These are phyloP conservation scores for Lepidochrysops patricia DNA, from an alignment of 2,888 invertebrate species.

Conservation along the genomic window DNA sequence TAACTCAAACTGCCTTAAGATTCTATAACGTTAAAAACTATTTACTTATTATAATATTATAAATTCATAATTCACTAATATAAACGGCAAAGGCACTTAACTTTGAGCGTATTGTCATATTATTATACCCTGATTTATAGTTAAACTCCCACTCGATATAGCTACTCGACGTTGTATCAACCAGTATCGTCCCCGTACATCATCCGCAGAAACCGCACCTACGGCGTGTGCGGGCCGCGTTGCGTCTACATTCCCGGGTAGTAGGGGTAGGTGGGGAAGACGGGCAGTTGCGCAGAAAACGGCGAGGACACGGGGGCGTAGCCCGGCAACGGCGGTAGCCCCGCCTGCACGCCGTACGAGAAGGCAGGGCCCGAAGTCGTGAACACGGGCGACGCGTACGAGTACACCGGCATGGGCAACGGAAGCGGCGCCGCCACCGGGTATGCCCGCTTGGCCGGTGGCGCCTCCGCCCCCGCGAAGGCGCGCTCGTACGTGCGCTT, in stretches of 20 bases:
- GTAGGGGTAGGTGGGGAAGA: constrained; percentile 59
- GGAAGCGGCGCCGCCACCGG: constrained; percentile 52
- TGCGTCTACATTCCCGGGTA: constrained; percentile 38
- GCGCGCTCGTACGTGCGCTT: constrained; percentile 84
- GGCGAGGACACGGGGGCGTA: constrained; percentile 49
- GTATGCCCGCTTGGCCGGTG: constrained; percentile 67
- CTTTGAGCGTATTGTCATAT: constrained; percentile 54
- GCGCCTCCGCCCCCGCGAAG: constrained; percentile 66
- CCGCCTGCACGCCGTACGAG: constrained; percentile 43
- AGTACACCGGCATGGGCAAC: constrained; percentile 62
- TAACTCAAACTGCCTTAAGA: constrained; percentile 23
- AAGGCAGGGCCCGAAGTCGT: constrained; percentile 52
- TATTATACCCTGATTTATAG: constrained; percentile 46
- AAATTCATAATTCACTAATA: constrained; percentile 23
- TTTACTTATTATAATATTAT: constrained; percentile 1
- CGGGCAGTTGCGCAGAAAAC: constrained; percentile 45
- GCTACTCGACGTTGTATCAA: background rate
- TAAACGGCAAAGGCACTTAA: constrained; percentile 39
- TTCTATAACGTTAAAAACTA: background rate
- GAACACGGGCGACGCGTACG: constrained; percentile 69
- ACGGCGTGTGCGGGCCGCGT: too few relatives aligned
- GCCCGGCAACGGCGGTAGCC: constrained; percentile 45
- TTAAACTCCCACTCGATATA: background rate
- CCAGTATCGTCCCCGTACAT: too few relatives aligned
- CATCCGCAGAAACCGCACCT: too few relatives aligned